These are phyloP conservation scores for Scopus umbretta DNA, from an alignment of 2,113 vertebrate genomes.

Conservation along the genomic window DNA sequence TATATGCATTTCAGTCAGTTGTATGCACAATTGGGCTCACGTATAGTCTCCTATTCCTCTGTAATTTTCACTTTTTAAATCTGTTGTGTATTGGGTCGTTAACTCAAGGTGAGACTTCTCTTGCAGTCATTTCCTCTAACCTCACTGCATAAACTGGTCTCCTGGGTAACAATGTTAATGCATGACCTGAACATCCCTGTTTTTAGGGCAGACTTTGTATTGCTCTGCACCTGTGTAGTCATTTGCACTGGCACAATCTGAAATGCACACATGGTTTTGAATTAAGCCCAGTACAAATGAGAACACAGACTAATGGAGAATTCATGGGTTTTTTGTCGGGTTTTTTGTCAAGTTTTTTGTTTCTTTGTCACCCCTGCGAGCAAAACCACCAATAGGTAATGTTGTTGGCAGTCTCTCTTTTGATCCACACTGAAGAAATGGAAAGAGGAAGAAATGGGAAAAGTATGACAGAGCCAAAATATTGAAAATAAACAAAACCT, in stretches of 20 bases:
- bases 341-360: neutral
- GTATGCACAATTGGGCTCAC: neutral
- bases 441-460: neutral
- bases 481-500: neutral
- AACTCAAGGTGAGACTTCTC: neutral
- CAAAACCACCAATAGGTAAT: neutral
- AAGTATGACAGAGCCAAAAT: neutral
- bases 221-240: neutral
- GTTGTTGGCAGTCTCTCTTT: neutral
- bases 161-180: neutral
- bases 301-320: neutral
- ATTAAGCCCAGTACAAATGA: neutral
- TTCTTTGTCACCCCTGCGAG: neutral
- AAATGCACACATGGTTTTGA: neutral
- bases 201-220: neutral
- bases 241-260: neutral
- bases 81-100: neutral
- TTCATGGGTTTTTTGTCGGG: too few species aligned
- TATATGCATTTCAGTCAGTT: neutral
- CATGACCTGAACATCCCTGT: neutral
- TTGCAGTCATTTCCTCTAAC: neutral
- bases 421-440: neutral
- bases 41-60: neutral
- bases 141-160: neutral
- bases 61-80: neutral